A percentile compares a stretch with the other conserved stretches of the same genome.
Conservation (phyloP, 2,113 vertebrate genomes). For the Montifringilla adamsi region DNA sequence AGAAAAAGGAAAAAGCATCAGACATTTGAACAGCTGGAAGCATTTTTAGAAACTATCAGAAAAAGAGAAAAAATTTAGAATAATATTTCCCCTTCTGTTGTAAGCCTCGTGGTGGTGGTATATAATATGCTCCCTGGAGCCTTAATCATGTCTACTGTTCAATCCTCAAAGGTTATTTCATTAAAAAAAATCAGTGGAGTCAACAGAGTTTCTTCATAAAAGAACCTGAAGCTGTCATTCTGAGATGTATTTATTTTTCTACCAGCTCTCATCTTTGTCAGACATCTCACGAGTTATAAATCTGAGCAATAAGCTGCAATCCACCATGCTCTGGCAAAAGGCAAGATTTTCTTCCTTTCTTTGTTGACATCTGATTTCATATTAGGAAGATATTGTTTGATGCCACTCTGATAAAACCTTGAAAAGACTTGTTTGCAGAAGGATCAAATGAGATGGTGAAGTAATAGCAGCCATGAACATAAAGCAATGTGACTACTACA, state of each 20-base stretch:
- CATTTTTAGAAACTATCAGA: conserved; percentile 41
- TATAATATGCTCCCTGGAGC: background rate
- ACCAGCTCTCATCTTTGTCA: background rate
- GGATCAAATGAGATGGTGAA: background rate
- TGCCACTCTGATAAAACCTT: background rate
- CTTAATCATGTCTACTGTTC: conserved; percentile 20
- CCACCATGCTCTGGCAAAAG: background rate
- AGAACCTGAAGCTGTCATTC: background rate
- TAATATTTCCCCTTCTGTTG: conserved; percentile 37
- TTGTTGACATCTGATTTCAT: background rate
- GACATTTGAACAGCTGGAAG: conserved; percentile 59
- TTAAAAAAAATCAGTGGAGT: background rate
- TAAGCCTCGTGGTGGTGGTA: background rate
- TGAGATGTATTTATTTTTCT: background rate
- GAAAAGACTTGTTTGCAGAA: background rate
- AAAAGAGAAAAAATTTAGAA: background rate
- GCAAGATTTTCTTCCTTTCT: background rate
- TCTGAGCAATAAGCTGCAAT: background rate
- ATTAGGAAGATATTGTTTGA: background rate
- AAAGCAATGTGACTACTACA: background rate
- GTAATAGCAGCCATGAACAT: background rate
- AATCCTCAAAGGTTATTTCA: conserved; percentile 21
- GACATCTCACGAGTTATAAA: background rate
- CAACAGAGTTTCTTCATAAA: background rate
- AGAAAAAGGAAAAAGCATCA: background rate